A percentile compares a stretch with the other conserved stretches of the same genome.
These are phyloP conservation scores for Acanthopleura granulata DNA, from an alignment of 2,888 invertebrate genomes.

Conservation along the genomic window DNA sequence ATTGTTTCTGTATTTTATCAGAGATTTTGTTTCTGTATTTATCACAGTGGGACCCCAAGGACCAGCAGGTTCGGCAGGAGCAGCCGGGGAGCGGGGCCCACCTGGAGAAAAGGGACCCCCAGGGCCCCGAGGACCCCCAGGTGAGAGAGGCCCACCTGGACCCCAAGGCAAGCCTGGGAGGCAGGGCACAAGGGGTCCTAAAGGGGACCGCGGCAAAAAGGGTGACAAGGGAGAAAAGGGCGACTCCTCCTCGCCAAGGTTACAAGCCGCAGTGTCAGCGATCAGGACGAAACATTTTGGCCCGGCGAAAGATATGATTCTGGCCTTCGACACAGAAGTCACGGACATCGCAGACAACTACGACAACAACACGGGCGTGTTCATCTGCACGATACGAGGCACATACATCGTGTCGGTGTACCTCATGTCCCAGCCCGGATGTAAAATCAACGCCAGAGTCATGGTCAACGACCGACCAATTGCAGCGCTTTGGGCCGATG, in stretches of 20 bases:
- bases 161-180: not conserved
- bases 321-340: slow-evolving; percentile 33
- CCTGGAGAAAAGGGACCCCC: slow-evolving; percentile 14
- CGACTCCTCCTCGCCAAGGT: slow-evolving; percentile 15
- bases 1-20: too few relatives aligned
- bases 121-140: slow-evolving; percentile 19
- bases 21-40: not conserved
- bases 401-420: slow-evolving; percentile 41
- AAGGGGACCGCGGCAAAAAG: slow-evolving; percentile 5
- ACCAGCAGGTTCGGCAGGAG: not conserved
- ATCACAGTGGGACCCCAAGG: not conserved
- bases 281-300: slow-evolving; percentile 44
- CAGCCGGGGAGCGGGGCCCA: not conserved
- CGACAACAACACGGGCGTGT: slow-evolving; percentile 41
- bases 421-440: slow-evolving; percentile 46
- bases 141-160: slow-evolving; percentile 25
- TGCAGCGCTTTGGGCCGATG: slow-evolving; percentile 47
- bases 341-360: slow-evolving; percentile 43
- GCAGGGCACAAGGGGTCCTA: not conserved
- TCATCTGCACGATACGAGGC: slow-evolving; percentile 44
- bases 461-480: slow-evolving; percentile 42
- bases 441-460: slow-evolving; percentile 43
- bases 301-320: slow-evolving; percentile 39
- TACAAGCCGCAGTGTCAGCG: slow-evolving; percentile 37
- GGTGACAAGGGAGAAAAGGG: slow-evolving; percentile 21